Conservation (phyloP, 2,888 invertebrate genomes). For the Subacronicta megacephala region DNA sequence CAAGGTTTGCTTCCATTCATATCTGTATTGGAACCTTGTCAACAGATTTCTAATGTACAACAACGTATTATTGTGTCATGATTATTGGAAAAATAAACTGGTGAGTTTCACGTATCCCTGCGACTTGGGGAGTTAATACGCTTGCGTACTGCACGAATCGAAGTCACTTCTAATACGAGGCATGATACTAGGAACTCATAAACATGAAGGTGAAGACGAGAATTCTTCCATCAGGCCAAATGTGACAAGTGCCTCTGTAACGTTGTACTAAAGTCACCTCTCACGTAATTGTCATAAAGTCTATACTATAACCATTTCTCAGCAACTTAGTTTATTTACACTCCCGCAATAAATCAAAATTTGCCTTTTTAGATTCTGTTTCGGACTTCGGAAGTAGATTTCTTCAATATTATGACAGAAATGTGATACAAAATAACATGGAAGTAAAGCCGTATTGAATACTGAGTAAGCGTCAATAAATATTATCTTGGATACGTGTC, state of each 20-base stretch:
- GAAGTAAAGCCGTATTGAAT: not conserved
- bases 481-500: not conserved
- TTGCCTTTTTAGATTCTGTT: not conserved
- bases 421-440: not conserved
- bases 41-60: too few relatives aligned
- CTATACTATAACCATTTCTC: conserved; percentile 1
- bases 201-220: conserved; percentile 6
- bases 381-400: not conserved
- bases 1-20: too few relatives aligned
- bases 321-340: conserved; percentile 1
- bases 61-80: too few relatives aligned
- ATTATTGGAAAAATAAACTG: too few relatives aligned
- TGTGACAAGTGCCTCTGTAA: conserved; percentile 1
- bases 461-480: not conserved
- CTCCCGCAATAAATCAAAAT: not conserved
- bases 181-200: conserved; percentile 49
- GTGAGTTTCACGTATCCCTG: not conserved
- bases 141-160: conserved; percentile 9
- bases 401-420: conserved; percentile 20
- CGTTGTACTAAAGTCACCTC: not conserved
- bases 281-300: not conserved
- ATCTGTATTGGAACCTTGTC: too few relatives aligned
- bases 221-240: not conserved
- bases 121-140: conserved; percentile 6
- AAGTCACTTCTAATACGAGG: conserved; percentile 22